Conservation (phyloP, 2,113 vertebrate species). For the Ibidorhyncha struthersii region DNA sequence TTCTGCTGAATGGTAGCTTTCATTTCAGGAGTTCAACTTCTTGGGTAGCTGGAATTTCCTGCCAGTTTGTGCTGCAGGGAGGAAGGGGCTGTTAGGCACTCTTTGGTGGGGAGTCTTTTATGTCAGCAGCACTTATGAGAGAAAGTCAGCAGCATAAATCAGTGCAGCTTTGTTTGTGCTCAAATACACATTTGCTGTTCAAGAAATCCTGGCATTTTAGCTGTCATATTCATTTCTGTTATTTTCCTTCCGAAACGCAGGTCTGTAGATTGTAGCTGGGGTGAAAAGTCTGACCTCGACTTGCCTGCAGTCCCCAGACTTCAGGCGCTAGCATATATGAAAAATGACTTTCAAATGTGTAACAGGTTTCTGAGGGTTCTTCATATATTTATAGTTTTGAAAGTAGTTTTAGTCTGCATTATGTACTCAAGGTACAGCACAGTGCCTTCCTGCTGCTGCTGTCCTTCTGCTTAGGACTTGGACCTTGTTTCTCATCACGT, state of each 20-base stretch:
- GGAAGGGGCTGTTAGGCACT: neutral
- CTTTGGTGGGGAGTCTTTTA: neutral
- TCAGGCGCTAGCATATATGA: neutral
- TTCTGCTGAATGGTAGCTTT: neutral
- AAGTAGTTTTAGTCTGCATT: neutral
- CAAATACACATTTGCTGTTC: neutral
- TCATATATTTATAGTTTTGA: neutral
- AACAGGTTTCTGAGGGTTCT: neutral
- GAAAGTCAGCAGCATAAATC: neutral
- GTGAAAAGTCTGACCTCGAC: neutral
- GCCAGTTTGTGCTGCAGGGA: neutral
- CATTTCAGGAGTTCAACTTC: neutral
- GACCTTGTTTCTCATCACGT: neutral
- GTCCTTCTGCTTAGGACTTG: neutral
- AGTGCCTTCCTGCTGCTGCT: neutral
- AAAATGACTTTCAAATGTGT: neutral
- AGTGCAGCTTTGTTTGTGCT: slow-evolving; percentile 11
- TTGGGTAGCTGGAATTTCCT: neutral
- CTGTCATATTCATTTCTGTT: neutral
- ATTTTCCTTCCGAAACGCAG: neutral
- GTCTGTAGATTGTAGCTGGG: neutral
- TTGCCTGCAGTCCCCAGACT: neutral
- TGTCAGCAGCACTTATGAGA: neutral
- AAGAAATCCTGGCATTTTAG: neutral
- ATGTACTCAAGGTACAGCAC: too few relatives aligned